Percentiles rank a stretch among this genome's conserved stretches.
phyloP scores from a whole-genome alignment of 2,888 invertebrate species.

The Idaea aversata region DNA sequence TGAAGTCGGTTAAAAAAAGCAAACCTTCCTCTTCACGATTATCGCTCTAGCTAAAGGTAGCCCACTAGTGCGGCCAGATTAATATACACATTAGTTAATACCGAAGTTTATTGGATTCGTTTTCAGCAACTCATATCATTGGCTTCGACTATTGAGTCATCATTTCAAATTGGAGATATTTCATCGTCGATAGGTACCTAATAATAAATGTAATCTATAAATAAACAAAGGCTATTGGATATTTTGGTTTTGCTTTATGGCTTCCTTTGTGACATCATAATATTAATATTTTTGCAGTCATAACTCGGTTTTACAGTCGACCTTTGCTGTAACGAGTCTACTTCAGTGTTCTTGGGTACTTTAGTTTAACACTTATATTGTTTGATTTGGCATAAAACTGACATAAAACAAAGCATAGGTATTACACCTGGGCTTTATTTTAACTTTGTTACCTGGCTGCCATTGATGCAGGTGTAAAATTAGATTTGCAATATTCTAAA shows the following conservation, averaged over 20 bases:
- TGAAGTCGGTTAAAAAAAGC: no score
- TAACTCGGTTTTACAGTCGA: conserved; percentile 27
- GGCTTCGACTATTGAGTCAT: not conserved
- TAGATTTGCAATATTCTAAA: not conserved
- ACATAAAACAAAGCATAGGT: not conserved
- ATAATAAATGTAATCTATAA: conserved; percentile 8
- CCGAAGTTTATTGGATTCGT: not conserved
- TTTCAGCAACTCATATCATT: not conserved
- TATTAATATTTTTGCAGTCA: conserved; percentile 35
- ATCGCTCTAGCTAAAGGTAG: no score
- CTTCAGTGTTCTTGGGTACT: conserved; percentile 5
- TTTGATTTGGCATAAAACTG: conserved; percentile 1
- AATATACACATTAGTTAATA: not conserved
- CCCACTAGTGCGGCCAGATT: no score
- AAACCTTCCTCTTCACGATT: no score
- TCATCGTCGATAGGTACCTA: not conserved
- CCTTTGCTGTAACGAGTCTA: conserved; percentile 28
- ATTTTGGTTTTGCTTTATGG: conserved; percentile 30
- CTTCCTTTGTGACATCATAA: conserved; percentile 55
- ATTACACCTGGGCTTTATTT: not conserved
- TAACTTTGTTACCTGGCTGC: not conserved
- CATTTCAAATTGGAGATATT: not conserved
- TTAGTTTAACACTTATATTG: not conserved
- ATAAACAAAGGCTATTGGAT: conserved; percentile 9
- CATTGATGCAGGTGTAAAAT: not conserved